Evolutionary conservation across 2,113 vertebrate species (phyloP), one percentile per base, ranked within the genome.

Genomic region (Melanocharis versteri): DNA sequence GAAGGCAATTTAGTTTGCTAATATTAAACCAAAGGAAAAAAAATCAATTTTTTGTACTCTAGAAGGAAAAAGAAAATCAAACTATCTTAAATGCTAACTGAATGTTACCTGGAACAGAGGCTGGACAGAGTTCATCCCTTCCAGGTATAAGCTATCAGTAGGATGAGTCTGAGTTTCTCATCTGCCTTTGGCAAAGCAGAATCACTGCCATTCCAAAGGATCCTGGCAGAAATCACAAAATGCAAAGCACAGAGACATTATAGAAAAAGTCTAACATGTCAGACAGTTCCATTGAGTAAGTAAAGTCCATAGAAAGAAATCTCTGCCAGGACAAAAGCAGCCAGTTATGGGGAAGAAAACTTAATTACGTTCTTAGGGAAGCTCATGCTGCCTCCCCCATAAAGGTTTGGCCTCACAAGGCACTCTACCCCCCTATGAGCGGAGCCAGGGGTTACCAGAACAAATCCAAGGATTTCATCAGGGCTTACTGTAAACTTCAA

Each of bases 1-100:
- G 39, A 94, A 92, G 48, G 64, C 40, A 90, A 77, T 95, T 94
- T 92, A 90, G 62, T 90, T 93, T 51, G 72, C 58, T 88, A 73
- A 73, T 80, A 81, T 44, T 77, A 94, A 90, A 70, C 27, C 28
- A 73, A 87, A 92, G 30, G 45, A 57, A 78, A 62, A 94, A 89
- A 57, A 37, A 14, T 17, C 9, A 31, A 16, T 31, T 47, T 93
- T 87, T 40, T 94, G 15, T 56, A 79, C 24, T 45, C 65, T 47
- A 40, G 50, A 75, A 93, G 30, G 37, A 83, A 89, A 87, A 93
- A 84, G n/a, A 94, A 87, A 91, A 94, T 47, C 3, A 3, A 68
- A 50, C 42, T 44, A 1, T 58, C 78, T 91, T 84, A 69, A 85
- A 75, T 39, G 30, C 37, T 53, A 82, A 79, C 77, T 65, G 77